These are phyloP conservation scores for Diachasmimorpha longicaudata DNA, from an alignment of 1,140 invertebrate genomes.

Conservation along the genomic window DNA sequence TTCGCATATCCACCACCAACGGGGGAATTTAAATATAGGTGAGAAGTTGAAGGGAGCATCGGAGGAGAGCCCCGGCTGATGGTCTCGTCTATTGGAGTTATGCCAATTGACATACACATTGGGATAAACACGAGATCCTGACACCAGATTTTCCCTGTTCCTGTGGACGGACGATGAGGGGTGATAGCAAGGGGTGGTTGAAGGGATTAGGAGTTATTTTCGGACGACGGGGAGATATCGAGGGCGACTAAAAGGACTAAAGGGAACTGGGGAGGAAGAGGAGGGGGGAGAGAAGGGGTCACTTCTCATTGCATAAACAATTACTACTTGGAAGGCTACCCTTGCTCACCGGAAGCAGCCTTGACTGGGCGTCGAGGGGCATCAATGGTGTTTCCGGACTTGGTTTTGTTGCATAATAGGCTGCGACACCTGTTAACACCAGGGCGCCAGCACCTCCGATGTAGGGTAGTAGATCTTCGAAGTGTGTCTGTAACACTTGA, in stretches of 20 bases:
- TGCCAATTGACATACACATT: neutral
- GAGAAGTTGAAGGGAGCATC: slow-evolving; percentile 1
- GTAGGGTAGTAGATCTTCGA: slow-evolving; percentile 79
- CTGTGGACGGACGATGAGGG: too few relatives aligned
- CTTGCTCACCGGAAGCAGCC: slow-evolving; percentile 69
- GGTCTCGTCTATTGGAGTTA: neutral
- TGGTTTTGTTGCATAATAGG: slow-evolving; percentile 74
- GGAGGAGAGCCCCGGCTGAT: neutral
- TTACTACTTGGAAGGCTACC: slow-evolving; percentile 16
- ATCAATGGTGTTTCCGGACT: slow-evolving; percentile 77
- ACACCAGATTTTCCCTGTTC: neutral
- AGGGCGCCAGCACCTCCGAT: slow-evolving; percentile 77
- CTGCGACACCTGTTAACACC: slow-evolving; percentile 75
- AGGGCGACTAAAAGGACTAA: too few relatives aligned
- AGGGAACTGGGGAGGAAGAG: too few relatives aligned
- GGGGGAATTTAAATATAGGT: neutral
- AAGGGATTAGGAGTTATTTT: too few relatives aligned
- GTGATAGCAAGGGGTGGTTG: too few relatives aligned
- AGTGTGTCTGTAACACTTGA: slow-evolving; percentile 51
- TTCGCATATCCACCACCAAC: neutral
- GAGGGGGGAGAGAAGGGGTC: too few relatives aligned
- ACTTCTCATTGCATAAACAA: slow-evolving; percentile 12
- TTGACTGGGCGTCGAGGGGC: slow-evolving; percentile 75
- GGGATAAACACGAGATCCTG: neutral
- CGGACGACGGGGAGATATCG: too few relatives aligned